Evolutionary conservation across 2,888 invertebrate species (phyloP).

Genomic region (Drosophila hamatofila): DNA sequence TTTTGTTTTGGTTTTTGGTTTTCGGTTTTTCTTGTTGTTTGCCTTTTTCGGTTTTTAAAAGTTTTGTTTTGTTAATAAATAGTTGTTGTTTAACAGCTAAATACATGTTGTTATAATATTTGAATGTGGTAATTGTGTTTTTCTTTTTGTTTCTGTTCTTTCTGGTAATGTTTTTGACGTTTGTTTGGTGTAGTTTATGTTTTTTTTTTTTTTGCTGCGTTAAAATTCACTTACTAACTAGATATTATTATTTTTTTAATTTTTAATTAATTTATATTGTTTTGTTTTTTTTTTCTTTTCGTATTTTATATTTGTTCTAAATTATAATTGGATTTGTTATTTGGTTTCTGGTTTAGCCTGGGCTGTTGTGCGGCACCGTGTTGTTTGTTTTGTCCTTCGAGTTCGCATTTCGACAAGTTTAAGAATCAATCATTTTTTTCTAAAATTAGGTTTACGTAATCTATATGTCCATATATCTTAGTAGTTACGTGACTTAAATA

Average conservation of each 20-base stretch:
- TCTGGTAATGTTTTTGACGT: slow-evolving; percentile 55
- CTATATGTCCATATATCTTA: slow-evolving; percentile 79
- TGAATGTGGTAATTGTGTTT: slow-evolving; percentile 38
- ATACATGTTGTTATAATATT: slow-evolving; percentile 72
- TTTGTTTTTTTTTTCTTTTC: background rate
- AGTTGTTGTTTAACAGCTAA: slow-evolving; percentile 76
- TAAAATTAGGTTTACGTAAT: slow-evolving; percentile 45
- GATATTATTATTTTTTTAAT: slow-evolving; percentile 28
- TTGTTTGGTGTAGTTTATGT: slow-evolving; percentile 46
- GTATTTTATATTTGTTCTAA: slow-evolving; percentile 31
- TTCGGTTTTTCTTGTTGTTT: slow-evolving; percentile 41
- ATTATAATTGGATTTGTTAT: slow-evolving; percentile 65
- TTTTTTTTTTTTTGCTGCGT: slow-evolving; percentile 61
- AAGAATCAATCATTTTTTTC: slow-evolving; percentile 75
- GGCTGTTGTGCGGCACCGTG: slow-evolving; percentile 68
- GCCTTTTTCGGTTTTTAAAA: slow-evolving; percentile 56
- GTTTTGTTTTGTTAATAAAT: slow-evolving; percentile 54
- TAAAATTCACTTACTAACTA: slow-evolving; percentile 77
- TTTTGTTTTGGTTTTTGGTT: slow-evolving; percentile 51
- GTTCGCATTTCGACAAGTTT: slow-evolving; percentile 79
- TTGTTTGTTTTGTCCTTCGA: slow-evolving; percentile 46
- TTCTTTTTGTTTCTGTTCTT: slow-evolving; percentile 39
- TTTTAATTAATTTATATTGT: slow-evolving; percentile 5
- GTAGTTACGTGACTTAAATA: slow-evolving; percentile 68
- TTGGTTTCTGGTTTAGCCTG: slow-evolving; percentile 72